Conservation (phyloP, 2,888 invertebrate species). For the Tipula confusa region DNA sequence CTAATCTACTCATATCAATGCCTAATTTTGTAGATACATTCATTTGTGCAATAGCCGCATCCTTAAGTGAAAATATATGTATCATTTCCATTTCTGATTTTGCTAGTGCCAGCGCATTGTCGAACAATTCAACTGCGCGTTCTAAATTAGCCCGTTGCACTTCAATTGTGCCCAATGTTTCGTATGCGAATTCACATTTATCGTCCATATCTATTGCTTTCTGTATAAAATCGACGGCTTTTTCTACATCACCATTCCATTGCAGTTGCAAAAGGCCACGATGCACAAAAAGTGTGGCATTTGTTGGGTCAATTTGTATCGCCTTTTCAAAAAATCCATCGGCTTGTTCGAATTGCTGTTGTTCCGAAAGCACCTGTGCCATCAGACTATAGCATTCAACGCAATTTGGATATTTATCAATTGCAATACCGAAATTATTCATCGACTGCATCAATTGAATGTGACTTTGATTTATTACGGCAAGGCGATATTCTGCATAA, state of each 20-base stretch:
- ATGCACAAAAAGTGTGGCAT: constrained; percentile 83
- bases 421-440: constrained; percentile 67
- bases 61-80: constrained; percentile 82
- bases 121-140: constrained; percentile 78
- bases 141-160: constrained; percentile 81
- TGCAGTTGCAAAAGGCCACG: constrained; percentile 78
- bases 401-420: constrained; percentile 76
- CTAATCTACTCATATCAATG: constrained; percentile 50
- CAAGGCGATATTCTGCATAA: constrained; percentile 78
- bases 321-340: constrained; percentile 78
- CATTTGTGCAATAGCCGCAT: constrained; percentile 85
- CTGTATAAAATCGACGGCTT: constrained; percentile 71
- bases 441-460: constrained; percentile 62
- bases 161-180: constrained; percentile 91
- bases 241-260: constrained; percentile 77
- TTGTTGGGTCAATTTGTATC: constrained; percentile 72
- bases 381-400: constrained; percentile 83
- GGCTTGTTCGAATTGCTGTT: constrained; percentile 76
- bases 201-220: constrained; percentile 83
- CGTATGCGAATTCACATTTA: constrained; percentile 91
- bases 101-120: constrained; percentile 79
- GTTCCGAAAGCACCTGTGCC: constrained; percentile 86
- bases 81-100: constrained; percentile 86
- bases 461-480: constrained; percentile 58
- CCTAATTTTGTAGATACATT: constrained; percentile 75